Base-by-base conservation (phyloP, 2,888 invertebrate species). In the Sympetrum striolatum region DNA sequence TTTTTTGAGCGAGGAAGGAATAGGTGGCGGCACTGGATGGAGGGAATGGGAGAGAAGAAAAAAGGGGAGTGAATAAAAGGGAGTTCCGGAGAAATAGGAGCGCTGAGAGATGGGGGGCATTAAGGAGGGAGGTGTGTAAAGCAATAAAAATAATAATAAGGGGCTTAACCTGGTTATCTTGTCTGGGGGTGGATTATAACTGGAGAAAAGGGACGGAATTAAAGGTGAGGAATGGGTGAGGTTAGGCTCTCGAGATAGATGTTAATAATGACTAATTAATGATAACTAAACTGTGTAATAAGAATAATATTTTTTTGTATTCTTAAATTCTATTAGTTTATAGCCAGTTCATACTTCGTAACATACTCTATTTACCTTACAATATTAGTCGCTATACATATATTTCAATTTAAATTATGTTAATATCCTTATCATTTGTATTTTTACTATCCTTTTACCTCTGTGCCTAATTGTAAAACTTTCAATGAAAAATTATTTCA, bases 91-190 rank as follows among this genome's bases (percentile, higher is more conserved):
- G 73, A 73, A 73, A 73, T 31, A 31, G 73, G 73, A 31, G 25
- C n/a, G 35, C 22, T 3, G 31, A 10, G 35, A 58, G 35, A 22
- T 60, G 86, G 82, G 15, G 82, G 81, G 53, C 25, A 82, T 53
- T 53, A 60, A 35, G 86, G 60, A n/a, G 37, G 60, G 86, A 37
- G 58, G 35, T 53, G 58, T 82, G 82, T 58, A 22, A 58, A 60
- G 82, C 82, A 86, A 86, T 86, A 86, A 60, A 86, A 86, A 64
- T 60, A 86, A 86, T 86, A 86, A 86, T 86, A 86, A 64, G 58
- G 86, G 22, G 18, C 86, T 86, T 86, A 86, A 86, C 60, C 86
- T 64, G 86, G 86, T 86, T 86, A 86, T 60, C 60, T 86, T 86
- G 86, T 86, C 60, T 86, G 86, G 60, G 48, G 37, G 60, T 86